A percentile compares a stretch with the other conserved stretches of the same genome.
phyloP scores from a whole-genome alignment of 1,140 invertebrate species.

The Eriosoma lanigerum region DNA sequence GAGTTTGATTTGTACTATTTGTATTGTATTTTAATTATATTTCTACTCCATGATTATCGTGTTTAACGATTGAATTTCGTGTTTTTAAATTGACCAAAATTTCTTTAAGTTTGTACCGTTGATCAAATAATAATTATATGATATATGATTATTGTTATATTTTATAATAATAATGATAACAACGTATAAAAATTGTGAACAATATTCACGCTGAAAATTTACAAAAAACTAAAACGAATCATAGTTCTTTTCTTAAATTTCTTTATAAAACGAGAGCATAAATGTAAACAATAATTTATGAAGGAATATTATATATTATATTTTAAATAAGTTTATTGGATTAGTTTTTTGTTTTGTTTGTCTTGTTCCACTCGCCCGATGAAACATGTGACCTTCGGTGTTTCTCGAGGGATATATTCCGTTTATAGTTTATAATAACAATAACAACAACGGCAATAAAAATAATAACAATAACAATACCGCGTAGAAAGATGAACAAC shows the following conservation, averaged over 20 bases:
- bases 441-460: too few relatives aligned
- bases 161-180: too few relatives aligned
- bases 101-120: too few relatives aligned
- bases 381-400: slow-evolving; percentile 9
- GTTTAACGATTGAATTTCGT: too few relatives aligned
- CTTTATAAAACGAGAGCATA: background rate
- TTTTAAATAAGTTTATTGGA: slow-evolving; percentile 21
- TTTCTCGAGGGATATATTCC: slow-evolving; percentile 1
- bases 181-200: background rate
- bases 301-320: background rate
- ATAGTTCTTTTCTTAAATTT: too few relatives aligned
- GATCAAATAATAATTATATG: too few relatives aligned
- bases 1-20: too few relatives aligned
- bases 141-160: too few relatives aligned
- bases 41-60: too few relatives aligned
- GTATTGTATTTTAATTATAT: too few relatives aligned
- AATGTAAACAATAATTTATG: background rate
- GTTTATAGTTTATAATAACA: background rate
- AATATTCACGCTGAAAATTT: background rate
- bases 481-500: background rate
- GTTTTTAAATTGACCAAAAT: too few relatives aligned
- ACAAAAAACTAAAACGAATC: background rate
- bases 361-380: background rate
- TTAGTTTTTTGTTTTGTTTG: slow-evolving; percentile 29
- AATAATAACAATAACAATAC: background rate